Percentiles rank a stretch among this genome's conserved stretches.
Conservation (phyloP, 2,888 invertebrate genomes). For the Scaptomyza parva region DNA sequence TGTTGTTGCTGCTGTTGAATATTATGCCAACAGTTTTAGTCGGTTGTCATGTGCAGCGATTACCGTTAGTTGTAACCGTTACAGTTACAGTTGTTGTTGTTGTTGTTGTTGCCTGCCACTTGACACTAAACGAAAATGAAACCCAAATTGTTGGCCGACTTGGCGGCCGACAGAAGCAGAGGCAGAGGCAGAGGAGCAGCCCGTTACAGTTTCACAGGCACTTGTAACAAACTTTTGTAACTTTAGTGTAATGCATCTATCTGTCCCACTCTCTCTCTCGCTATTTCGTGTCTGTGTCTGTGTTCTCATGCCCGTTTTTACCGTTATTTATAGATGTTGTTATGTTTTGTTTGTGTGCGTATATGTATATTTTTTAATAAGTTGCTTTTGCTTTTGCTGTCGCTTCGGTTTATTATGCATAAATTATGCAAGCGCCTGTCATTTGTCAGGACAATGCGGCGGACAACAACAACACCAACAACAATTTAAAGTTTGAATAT, state of each 20-base stretch:
- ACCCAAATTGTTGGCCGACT: slow-evolving; percentile 66
- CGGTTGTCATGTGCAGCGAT: slow-evolving; percentile 77
- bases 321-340: slow-evolving; percentile 70
- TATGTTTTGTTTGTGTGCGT: slow-evolving; percentile 63
- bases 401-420: slow-evolving; percentile 72
- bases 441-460: slow-evolving; percentile 23
- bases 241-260: slow-evolving; percentile 7
- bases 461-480: slow-evolving; percentile 30
- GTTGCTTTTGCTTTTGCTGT: slow-evolving; percentile 71
- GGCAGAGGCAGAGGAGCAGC: slow-evolving; percentile 13
- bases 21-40: slow-evolving; percentile 69
- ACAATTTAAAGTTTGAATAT: slow-evolving; percentile 53
- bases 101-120: slow-evolving; percentile 59
- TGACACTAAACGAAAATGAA: slow-evolving; percentile 80
- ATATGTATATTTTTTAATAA: slow-evolving; percentile 72
- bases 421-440: slow-evolving; percentile 68
- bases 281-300: neutral
- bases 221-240: slow-evolving; percentile 56
- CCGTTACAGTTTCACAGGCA: slow-evolving; percentile 65
- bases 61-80: slow-evolving; percentile 68
- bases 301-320: slow-evolving; percentile 15
- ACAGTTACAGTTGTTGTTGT: slow-evolving; percentile 27
- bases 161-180: slow-evolving; percentile 30
- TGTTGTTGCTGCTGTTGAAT: slow-evolving; percentile 32
- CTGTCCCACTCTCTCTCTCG: neutral